Base-by-base conservation (phyloP, 2,797 vertebrate species). In the Nannoperca australis region DNA sequence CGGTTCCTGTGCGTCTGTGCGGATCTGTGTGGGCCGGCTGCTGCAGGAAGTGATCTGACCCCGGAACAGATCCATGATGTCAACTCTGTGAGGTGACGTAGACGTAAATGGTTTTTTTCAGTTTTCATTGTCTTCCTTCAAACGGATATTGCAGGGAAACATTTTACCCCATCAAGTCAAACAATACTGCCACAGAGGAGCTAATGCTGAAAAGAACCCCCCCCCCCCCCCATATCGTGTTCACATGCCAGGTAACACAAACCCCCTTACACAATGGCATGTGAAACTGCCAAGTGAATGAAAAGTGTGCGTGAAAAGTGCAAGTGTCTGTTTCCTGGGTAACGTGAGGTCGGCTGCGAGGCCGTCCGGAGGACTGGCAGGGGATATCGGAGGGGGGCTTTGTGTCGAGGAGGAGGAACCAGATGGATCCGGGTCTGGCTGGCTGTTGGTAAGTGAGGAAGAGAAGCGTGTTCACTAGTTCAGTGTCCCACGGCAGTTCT, bases 401-500 rank as follows among this genome's bases (percentile, higher is more conserved):
- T 81, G 65, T 64, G 81, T 69, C 8, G 17, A 67, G 63, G 73
- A 62, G 49, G 68, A 44, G 9, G 0, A 71, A 68, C 56, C 38
- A 9, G 9, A 15, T 56, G 27, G 2, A 24, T 67, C 34, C 6
- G 3, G 58, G 9, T 51, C 56, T 54, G 59, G 64, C 53, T 54
- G 38, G 60, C 58, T 27, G 6, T 58, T 68, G 47, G 61, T 30
- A 32, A 69, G 58, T 30, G 68, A 70, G 54, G 42, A 58, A 63
- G 61, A 60, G 72, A 85, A 70, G 22, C 38, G 34, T 15, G 34
- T 62, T 8, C 22, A 51, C 95, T 94, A 98, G 94, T 98, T 98
- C 63, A 98, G 95, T 9, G 97, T 97, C 75, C 97, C 97, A 0
- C 97, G 93, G 88, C 97, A 98, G 93, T 96, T 97, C 89, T 98